phyloP scores from a whole-genome alignment of 2,113 vertebrate genomes.

The Apteryx mantelli region DNA sequence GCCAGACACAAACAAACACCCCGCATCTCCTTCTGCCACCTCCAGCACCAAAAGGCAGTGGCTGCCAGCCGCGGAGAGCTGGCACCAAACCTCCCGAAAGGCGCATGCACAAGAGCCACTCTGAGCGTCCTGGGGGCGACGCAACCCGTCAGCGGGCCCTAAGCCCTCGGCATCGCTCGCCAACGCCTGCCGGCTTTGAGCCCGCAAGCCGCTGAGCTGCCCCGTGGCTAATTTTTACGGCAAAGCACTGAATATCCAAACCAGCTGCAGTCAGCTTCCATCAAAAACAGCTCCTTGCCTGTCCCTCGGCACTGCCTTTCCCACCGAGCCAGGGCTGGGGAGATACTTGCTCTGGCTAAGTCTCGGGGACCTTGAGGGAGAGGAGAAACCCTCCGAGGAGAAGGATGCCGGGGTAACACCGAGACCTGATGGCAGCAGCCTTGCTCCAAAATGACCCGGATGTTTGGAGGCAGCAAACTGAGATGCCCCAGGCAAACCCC shows the following conservation, averaged over 20 bases:
- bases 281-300: not conserved
- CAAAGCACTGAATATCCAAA: not conserved
- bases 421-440: not conserved
- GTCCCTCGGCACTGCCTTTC: not conserved
- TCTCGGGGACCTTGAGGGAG: fast-evolving
- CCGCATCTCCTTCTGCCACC: not conserved
- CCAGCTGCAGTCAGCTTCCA: not conserved
- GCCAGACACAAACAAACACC: not conserved
- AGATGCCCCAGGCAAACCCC: fast-evolving
- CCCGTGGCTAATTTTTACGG: not conserved
- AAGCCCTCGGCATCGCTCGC: too few species aligned
- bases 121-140: not conserved
- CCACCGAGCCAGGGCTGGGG: not conserved
- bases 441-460: not conserved
- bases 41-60: not conserved
- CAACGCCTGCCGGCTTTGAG: fast-evolving
- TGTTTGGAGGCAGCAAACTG: not conserved
- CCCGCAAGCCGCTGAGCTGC: fast-evolving
- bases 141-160: too few species aligned
- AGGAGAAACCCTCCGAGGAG: not conserved
- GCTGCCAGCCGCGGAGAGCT: not conserved
- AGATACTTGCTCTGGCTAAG: not conserved
- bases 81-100: not conserved
- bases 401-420: not conserved
- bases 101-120: not conserved